Conservation (phyloP, 1,140 invertebrate species). For the Trichonephila clavata region DNA sequence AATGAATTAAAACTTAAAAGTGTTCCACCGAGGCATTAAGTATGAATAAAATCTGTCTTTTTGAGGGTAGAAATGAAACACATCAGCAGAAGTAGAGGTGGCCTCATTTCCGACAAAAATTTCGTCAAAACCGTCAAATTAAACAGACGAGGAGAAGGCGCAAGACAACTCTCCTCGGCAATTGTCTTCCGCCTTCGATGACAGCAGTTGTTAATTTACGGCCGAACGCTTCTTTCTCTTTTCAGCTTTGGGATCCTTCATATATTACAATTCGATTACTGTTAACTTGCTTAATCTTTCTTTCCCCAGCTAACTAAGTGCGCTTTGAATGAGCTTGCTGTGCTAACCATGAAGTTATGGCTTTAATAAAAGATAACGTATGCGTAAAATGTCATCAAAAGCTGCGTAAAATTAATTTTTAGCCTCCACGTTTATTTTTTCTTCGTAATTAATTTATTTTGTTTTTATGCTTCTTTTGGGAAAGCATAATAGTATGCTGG, state of each 20-base stretch:
- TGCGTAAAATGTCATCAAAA: neutral
- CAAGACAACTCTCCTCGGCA: constrained; percentile 32
- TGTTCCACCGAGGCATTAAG: too few species aligned
- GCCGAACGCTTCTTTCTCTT: constrained; percentile 38
- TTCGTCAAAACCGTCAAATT: constrained; percentile 57
- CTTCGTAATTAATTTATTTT: neutral
- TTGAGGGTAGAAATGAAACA: neutral
- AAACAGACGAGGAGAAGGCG: constrained; percentile 36
- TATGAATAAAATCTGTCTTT: constrained; percentile 3
- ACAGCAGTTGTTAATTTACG: constrained; percentile 73
- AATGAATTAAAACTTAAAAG: too few species aligned
- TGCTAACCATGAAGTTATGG: neutral
- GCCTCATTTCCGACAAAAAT: constrained; percentile 63
- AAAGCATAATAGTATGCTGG: too few species aligned
- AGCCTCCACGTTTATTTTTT: neutral
- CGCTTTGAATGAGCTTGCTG: neutral
- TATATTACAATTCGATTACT: constrained; percentile 61
- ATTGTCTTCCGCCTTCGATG: constrained; percentile 59
- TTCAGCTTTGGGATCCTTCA: constrained; percentile 57
- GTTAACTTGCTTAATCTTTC: constrained; percentile 28
- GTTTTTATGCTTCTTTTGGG: neutral
- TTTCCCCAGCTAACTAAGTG: neutral
- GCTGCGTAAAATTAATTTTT: neutral
- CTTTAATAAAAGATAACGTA: neutral
- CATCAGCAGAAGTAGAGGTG: neutral